phyloP scores from a whole-genome alignment of 2,797 vertebrate species.

The Erethizon dorsatum region DNA sequence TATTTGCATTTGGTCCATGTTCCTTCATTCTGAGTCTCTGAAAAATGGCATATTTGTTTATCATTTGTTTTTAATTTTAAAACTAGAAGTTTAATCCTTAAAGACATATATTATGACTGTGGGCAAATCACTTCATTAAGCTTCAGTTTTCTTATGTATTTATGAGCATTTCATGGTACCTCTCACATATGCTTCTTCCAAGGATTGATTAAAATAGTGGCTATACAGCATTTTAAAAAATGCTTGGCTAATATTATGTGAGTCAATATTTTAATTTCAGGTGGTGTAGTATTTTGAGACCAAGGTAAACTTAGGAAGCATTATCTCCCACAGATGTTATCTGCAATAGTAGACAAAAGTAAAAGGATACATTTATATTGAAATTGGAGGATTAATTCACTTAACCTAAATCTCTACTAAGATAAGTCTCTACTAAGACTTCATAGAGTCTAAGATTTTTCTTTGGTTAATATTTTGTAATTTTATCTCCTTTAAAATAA shows the following conservation, averaged over 20 bases:
- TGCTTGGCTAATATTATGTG: not conserved
- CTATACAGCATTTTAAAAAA: not conserved
- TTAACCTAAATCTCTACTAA: not conserved
- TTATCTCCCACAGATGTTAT: not conserved
- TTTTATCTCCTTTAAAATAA: not conserved
- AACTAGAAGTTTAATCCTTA: not conserved
- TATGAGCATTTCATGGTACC: not conserved
- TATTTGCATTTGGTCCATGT: not conserved
- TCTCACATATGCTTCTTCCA: not conserved
- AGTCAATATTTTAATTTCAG: not conserved
- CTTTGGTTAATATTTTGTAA: not conserved
- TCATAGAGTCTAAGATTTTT: not conserved
- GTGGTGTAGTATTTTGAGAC: not conserved
- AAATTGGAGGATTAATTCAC: constrained; percentile 4
- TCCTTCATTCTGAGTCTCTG: not conserved
- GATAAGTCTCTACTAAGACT: not conserved
- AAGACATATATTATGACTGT: not conserved
- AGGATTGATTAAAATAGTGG: not conserved
- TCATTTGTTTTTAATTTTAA: not conserved
- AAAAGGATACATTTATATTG: not conserved
- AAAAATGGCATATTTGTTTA: not conserved
- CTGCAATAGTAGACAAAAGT: not conserved
- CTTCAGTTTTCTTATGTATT: not conserved
- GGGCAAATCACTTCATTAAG: not conserved
- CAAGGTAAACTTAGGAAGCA: not conserved